Base-by-base conservation (phyloP, 1,140 invertebrate species). In the Pentalonia nigronervosa region DNA sequence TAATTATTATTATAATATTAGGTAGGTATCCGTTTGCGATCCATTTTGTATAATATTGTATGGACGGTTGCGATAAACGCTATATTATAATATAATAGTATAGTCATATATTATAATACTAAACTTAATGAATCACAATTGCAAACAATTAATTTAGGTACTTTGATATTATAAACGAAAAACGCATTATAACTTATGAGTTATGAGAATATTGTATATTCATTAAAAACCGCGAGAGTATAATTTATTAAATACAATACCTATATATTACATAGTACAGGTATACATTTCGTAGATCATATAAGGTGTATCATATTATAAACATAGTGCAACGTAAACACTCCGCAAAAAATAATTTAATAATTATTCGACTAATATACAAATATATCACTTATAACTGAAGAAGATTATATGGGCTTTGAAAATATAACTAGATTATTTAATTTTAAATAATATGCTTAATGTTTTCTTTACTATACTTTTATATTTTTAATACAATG, bases 31-130 rank as follows among this genome's bases (percentile, higher is more conserved):
- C 60, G 60, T 76, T 30, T n/a, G n/a, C 60, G 30, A 76, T 76
- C 60, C 60, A 76, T 76, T 76, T 76, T 76, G 60, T 76, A 76
- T 76, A 76, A 76, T n/a, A 76, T n/a, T 76, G 60, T n/a, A 76
- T 76, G n/a, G n/a, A 76, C 14, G 60, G 60, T 76, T 76, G 6
- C 60, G 60, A 76, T 76, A 76, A 76, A 76, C n/a, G 60, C 60
- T 76, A n/a, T 17, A 76, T 76, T 17, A 76, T 76, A 67, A n/a
- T 17, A 76, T 76, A n/a, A 76, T 76, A 67, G n/a, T n/a, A 67
- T 76, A 17, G 60, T 76, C 30, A 14, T 34, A n/a, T 76, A 76
- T 2, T 41, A 6, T 76, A 76, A n/a, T 17, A 67, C 60, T 67
- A n/a, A 14, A n/a, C 60, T 67, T 67, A 17, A 67, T 67, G 11